A percentile compares a stretch with the other conserved stretches of the same genome.
phyloP scores from a whole-genome alignment of 92 coral and sea anemone species.

The Siderastrea radians region DNA sequence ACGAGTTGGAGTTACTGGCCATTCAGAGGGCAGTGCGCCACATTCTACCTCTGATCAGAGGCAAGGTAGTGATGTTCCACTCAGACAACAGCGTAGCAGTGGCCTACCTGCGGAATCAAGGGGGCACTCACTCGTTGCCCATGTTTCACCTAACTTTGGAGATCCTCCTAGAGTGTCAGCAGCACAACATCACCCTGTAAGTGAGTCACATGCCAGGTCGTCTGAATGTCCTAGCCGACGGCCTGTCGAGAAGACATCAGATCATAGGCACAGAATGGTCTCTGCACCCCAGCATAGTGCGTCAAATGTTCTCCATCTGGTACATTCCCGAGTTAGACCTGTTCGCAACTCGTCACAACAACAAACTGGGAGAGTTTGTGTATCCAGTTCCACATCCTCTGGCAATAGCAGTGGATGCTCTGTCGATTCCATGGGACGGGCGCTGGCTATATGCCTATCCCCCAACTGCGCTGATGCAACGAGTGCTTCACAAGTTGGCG shows the following conservation, averaged over 20 bases:
- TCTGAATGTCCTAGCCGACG: conserved; percentile 24
- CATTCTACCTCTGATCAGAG: neutral
- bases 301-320: conserved; percentile 29
- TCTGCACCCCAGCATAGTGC: conserved; percentile 34
- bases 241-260: neutral
- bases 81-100: conserved; percentile 51
- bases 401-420: no score
- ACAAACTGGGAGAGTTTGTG: conserved; percentile 38
- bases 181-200: neutral
- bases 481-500: conserved; percentile 33
- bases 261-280: conserved; percentile 37
- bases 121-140: conserved; percentile 30
- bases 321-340: conserved; percentile 37
- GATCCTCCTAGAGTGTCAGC: conserved; percentile 23
- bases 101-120: conserved; percentile 23
- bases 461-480: conserved; percentile 23
- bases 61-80: neutral
- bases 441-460: conserved; percentile 46
- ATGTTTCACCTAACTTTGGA: conserved; percentile 7
- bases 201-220: conserved; percentile 39
- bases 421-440: conserved; percentile 25
- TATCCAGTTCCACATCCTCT: neutral
- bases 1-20: conserved; percentile 15
- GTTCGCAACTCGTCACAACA: conserved; percentile 37
- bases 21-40: conserved; percentile 18